Conservation (phyloP, 2,888 invertebrate species). For the Clitarchus hookeri region DNA sequence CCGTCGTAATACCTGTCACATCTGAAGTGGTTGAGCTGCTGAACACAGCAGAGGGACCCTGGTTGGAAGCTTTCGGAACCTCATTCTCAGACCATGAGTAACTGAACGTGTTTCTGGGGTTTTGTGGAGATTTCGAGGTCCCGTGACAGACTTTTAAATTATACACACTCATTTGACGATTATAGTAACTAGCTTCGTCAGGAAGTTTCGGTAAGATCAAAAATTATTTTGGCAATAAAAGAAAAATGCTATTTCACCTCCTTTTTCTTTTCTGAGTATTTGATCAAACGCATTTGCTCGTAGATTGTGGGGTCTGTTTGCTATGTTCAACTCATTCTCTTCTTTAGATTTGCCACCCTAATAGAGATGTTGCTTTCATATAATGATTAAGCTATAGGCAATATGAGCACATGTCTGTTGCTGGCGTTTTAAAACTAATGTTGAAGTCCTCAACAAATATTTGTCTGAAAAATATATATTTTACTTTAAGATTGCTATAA, state of each 20-base stretch:
- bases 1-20: too few relatives aligned
- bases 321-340: too few relatives aligned
- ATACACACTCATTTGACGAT: not conserved
- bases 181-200: not conserved
- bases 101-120: not conserved
- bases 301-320: conserved; percentile 37
- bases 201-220: not conserved
- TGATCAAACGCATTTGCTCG: conserved; percentile 35
- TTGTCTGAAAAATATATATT: too few relatives aligned
- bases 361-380: too few relatives aligned
- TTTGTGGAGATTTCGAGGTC: not conserved
- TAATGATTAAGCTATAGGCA: too few relatives aligned
- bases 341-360: too few relatives aligned
- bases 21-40: too few relatives aligned
- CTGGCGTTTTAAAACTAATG: too few relatives aligned
- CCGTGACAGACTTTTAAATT: not conserved
- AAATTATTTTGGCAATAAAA: not conserved
- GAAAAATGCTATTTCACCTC: not conserved
- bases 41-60: not conserved
- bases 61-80: not conserved
- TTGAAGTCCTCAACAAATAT: too few relatives aligned
- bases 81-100: not conserved
- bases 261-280: not conserved
- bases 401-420: too few relatives aligned
- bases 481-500: too few relatives aligned